Conservation (phyloP, 2,113 vertebrate genomes). For the Bucco capensis region DNA sequence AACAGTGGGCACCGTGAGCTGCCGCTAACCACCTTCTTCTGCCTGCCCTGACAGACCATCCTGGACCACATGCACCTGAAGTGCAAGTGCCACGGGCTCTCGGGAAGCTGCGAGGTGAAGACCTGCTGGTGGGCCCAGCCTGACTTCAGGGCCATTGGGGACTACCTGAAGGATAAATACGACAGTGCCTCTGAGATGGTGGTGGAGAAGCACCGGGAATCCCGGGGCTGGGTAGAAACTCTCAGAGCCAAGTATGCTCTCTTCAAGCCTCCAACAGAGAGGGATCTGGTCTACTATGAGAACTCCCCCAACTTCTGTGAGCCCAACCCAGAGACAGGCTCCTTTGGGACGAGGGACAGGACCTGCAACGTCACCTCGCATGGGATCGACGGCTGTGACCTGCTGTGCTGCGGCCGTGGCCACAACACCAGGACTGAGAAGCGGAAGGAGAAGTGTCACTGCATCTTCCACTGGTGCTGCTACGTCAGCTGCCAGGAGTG, state of each 20-base stretch:
- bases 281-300: constrained; percentile 97
- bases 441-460: constrained; percentile 97
- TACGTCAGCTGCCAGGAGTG: constrained; percentile 99
- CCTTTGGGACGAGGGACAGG: constrained; percentile 93
- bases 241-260: constrained; percentile 93
- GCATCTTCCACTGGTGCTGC: constrained; percentile 99
- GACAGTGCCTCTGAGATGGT: constrained; percentile 99
- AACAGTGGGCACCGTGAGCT: rapidly evolving
- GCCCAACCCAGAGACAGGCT: constrained; percentile 95
- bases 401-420: constrained; percentile 94
- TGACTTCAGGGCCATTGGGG: constrained; percentile 91
- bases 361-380: constrained; percentile 96
- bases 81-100: constrained; percentile 96
- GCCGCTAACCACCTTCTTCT: background rate
- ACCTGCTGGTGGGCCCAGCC: constrained; percentile 99
- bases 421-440: constrained; percentile 99
- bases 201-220: constrained; percentile 96
- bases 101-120: constrained; percentile 97
- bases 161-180: constrained; percentile 97
- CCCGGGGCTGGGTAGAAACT: constrained; percentile 96
- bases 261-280: constrained; percentile 94
- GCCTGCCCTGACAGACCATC: constrained; percentile 82
- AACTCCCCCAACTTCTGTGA: constrained; percentile 98
- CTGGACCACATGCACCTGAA: constrained; percentile 98
- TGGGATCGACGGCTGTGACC: constrained; percentile 95